These are phyloP conservation scores for Procambarus clarkii DNA, from an alignment of 1,140 invertebrate species.

Conservation along the genomic window DNA sequence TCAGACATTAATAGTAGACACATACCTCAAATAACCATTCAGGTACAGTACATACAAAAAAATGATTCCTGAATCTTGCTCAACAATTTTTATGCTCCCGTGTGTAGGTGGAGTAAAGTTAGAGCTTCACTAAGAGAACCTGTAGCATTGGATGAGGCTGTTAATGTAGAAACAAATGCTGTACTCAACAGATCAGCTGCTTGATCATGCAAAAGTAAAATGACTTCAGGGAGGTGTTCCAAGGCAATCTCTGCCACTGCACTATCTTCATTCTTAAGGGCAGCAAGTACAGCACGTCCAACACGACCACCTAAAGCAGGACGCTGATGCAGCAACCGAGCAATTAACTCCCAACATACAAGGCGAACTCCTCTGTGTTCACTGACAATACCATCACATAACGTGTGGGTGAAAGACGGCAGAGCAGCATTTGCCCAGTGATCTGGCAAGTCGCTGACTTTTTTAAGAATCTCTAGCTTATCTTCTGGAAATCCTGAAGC, in stretches of 20 bases:
- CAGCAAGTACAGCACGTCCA: constrained; percentile 82
- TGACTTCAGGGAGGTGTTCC: constrained; percentile 88
- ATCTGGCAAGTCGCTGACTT: constrained; percentile 70
- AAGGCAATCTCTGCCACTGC: constrained; percentile 84
- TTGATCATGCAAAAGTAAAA: constrained; percentile 88
- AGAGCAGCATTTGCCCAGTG: constrained; percentile 80
- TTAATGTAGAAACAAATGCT: constrained; percentile 89
- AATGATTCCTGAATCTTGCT: no score
- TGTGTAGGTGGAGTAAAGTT: constrained; percentile 87
- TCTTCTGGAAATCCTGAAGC: constrained; percentile 55
- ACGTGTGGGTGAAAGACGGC: constrained; percentile 71
- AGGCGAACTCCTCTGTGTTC: constrained; percentile 43
- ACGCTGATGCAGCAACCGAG: constrained; percentile 72
- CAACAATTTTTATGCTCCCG: constrained; percentile 77
- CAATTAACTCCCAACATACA: constrained; percentile 73
- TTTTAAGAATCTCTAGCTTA: constrained; percentile 56
- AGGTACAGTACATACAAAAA: no score
- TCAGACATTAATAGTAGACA: no score
- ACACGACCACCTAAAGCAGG: constrained; percentile 76
- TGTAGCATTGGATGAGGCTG: constrained; percentile 86
- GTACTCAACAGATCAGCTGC: constrained; percentile 85
- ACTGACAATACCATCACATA: constrained; percentile 61
- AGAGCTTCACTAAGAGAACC: constrained; percentile 88
- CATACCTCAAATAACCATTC: no score
- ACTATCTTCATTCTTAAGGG: constrained; percentile 87